Evolutionary conservation across 2,888 invertebrate genomes (phyloP).

Genomic region (Argyresthia albistria): DNA sequence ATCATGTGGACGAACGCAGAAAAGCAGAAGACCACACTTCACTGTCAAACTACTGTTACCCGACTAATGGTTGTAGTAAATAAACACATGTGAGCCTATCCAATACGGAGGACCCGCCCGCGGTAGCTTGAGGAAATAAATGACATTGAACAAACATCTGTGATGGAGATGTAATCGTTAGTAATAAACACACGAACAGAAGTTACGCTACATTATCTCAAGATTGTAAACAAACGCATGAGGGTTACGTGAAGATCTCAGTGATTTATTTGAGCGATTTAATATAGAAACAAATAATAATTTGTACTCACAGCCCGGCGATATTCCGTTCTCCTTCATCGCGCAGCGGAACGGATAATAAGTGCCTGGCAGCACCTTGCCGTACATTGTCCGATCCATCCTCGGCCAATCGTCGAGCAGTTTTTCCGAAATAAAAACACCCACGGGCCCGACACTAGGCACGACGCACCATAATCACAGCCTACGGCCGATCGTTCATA

Average conservation of each 20-base stretch:
- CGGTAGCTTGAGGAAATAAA: constrained; percentile 26
- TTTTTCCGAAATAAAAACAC: constrained; percentile 56
- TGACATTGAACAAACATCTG: constrained; percentile 23
- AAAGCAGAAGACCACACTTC: constrained; percentile 17
- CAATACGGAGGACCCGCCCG: too few relatives aligned
- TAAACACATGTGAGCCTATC: constrained; percentile 12
- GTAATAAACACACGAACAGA: constrained; percentile 22
- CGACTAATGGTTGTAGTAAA: constrained; percentile 20
- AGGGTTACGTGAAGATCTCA: constrained; percentile 2
- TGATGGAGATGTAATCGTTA: constrained; percentile 20
- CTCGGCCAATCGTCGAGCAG: constrained; percentile 49
- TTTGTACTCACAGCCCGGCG: constrained; percentile 87
- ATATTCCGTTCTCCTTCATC: constrained; percentile 84
- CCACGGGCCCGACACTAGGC: constrained; percentile 49
- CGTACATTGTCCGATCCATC: constrained; percentile 94
- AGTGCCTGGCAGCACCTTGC: constrained; percentile 87
- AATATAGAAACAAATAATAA: constrained; percentile 4
- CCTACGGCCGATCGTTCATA: constrained; percentile 33
- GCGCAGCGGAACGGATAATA: constrained; percentile 90
- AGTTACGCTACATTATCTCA: constrained; percentile 14
- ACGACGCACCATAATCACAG: constrained; percentile 62
- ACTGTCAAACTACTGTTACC: constrained; percentile 12
- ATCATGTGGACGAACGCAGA: constrained; percentile 25
- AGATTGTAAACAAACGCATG: constrained; percentile 23
- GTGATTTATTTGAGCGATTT: constrained; percentile 2